Percentiles rank a stretch among this genome's conserved stretches.
These are phyloP conservation scores for Noctua fimbriata DNA, from an alignment of 2,888 invertebrate genomes.

Conservation along the genomic window DNA sequence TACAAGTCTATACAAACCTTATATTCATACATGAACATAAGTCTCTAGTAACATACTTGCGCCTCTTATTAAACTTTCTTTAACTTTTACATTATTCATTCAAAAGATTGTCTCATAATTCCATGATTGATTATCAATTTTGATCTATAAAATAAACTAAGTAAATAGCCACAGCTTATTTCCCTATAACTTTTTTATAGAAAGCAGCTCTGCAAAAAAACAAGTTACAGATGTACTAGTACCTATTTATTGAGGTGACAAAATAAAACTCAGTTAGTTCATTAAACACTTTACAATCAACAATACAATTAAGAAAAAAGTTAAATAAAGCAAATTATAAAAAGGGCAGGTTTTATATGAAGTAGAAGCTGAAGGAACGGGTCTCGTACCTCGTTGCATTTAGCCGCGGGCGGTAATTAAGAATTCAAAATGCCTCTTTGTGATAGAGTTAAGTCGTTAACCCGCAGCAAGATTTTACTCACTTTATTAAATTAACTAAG, in stretches of 20 bases:
- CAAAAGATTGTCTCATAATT: neutral
- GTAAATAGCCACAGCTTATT: neutral
- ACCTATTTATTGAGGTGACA: neutral
- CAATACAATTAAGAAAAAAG: slow-evolving; percentile 54
- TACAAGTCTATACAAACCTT: neutral
- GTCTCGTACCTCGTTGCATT: slow-evolving; percentile 81
- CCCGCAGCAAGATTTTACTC: slow-evolving; percentile 78
- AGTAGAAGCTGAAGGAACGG: slow-evolving; percentile 73
- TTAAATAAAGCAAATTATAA: slow-evolving; percentile 74
- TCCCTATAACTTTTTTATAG: too few relatives aligned
- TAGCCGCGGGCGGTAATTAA: slow-evolving; percentile 87
- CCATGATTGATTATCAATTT: neutral
- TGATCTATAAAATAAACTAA: neutral
- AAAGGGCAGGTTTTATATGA: slow-evolving; percentile 61
- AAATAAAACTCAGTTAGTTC: neutral
- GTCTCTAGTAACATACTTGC: neutral
- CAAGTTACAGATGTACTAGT: neutral
- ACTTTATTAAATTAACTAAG: slow-evolving; percentile 75
- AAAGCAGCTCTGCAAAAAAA: neutral
- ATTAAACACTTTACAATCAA: slow-evolving; percentile 17
- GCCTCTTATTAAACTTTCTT: neutral
- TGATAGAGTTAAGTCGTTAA: slow-evolving; percentile 81
- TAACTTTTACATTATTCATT: neutral
- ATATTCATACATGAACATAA: neutral
- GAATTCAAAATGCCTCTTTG: slow-evolving; percentile 85